A percentile compares a stretch with the other conserved stretches of the same genome.
These are phyloP conservation scores for Coleophora deauratella DNA, from an alignment of 2,888 invertebrate species.

Conservation along the genomic window DNA sequence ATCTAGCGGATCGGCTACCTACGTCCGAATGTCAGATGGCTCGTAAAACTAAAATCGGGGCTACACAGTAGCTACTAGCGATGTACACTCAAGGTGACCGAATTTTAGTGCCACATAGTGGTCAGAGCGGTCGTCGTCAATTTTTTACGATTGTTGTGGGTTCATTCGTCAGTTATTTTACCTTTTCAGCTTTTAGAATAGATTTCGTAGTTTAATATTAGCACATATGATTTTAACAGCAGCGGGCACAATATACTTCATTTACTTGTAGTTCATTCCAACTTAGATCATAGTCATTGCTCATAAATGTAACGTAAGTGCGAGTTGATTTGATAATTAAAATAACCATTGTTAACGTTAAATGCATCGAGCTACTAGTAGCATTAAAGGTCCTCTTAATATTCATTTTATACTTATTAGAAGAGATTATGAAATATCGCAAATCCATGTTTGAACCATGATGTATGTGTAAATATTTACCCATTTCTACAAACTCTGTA, in stretches of 20 bases:
- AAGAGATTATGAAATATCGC: too few species aligned
- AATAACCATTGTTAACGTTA: too few species aligned
- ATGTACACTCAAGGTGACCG: slow-evolving; percentile 22
- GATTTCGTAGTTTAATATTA: too few species aligned
- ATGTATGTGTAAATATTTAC: neutral
- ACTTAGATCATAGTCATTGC: neutral
- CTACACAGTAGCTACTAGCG: slow-evolving; percentile 14
- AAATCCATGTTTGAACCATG: neutral
- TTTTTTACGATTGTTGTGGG: neutral
- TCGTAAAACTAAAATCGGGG: slow-evolving; percentile 35
- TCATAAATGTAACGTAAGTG: slow-evolving; percentile 2
- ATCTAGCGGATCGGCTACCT: slow-evolving; percentile 8
- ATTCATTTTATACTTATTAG: too few species aligned
- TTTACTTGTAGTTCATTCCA: neutral
- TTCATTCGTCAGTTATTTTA: neutral
- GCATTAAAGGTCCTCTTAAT: too few species aligned
- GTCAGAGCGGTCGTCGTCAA: neutral
- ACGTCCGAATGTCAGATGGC: slow-evolving; percentile 20
- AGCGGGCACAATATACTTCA: too few species aligned
- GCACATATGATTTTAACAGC: neutral
- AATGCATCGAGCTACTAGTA: too few species aligned
- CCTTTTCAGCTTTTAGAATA: too few species aligned
- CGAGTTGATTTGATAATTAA: slow-evolving; percentile 3
- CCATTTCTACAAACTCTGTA: neutral
- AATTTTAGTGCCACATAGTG: neutral